Conservation (phyloP, 2,113 vertebrate species). For the Glaucidium brasilianum region DNA sequence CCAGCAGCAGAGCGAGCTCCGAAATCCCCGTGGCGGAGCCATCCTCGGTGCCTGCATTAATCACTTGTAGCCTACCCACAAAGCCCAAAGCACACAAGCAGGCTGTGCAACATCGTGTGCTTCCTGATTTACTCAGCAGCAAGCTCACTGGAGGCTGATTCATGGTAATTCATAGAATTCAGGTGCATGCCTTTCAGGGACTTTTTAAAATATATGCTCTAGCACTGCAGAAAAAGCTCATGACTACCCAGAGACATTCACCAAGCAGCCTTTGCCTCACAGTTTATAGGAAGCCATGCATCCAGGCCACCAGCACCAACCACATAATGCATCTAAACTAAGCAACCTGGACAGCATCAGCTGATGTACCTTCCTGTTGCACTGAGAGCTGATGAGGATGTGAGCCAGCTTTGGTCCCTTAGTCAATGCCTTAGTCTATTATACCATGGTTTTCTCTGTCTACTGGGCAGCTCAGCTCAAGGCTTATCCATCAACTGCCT, state of each 20-base stretch:
- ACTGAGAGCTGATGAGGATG: not conserved
- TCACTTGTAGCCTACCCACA: not conserved
- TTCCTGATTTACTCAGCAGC: not conserved
- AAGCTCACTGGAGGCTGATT: not conserved
- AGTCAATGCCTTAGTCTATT: not conserved
- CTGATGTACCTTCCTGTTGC: not conserved
- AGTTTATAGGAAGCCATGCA: not conserved
- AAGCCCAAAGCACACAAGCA: not conserved
- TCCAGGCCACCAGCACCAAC: not conserved
- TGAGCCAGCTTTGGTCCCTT: not conserved
- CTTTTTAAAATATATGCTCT: not conserved
- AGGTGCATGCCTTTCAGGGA: not conserved
- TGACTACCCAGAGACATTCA: not conserved
- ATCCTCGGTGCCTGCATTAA: accelerated
- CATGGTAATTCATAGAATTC: not conserved
- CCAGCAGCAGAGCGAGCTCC: not conserved
- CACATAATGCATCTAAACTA: not conserved
- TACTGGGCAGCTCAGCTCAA: not conserved
- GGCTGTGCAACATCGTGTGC: accelerated
- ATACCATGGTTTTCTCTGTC: not conserved
- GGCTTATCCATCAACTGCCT: not conserved
- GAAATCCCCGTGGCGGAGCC: not conserved
- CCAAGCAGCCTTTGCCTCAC: not conserved
- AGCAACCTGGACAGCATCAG: not conserved
- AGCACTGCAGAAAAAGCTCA: not conserved